Evolutionary conservation across 2,888 invertebrate genomes (phyloP).

Genomic region (Fragum whitleyi): DNA sequence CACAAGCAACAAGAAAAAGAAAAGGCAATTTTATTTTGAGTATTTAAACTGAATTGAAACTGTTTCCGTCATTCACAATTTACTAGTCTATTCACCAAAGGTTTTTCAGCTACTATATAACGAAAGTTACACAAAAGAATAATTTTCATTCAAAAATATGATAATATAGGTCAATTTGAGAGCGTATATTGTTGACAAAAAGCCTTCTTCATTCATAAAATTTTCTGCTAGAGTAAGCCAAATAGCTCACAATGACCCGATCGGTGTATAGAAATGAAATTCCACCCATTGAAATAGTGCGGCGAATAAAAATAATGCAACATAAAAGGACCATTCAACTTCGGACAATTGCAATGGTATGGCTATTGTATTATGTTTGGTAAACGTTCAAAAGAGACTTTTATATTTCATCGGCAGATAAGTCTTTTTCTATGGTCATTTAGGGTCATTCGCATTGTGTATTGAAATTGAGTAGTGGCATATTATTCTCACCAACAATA

Average conservation of each 20-base stretch:
- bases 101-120: background rate
- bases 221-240: conserved; percentile 21
- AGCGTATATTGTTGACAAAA: conserved; percentile 18
- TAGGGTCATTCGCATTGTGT: conserved; percentile 18
- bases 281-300: conserved; percentile 49
- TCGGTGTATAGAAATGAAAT: conserved; percentile 43
- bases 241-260: conserved; percentile 15
- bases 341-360: conserved; percentile 52
- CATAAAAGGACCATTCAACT: conserved; percentile 60
- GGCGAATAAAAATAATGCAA: conserved; percentile 54
- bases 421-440: conserved; percentile 53
- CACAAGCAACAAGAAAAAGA: too few relatives aligned
- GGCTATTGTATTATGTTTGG: conserved; percentile 39
- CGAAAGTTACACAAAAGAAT: background rate
- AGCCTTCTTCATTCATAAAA: conserved; percentile 20
- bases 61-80: background rate
- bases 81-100: background rate
- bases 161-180: conserved; percentile 13
- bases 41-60: too few relatives aligned
- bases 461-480: conserved; percentile 14
- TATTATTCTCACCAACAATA: conserved; percentile 13
- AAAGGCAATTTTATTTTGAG: too few relatives aligned
- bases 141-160: background rate
- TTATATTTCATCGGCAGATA: conserved; percentile 31
- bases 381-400: conserved; percentile 45